Evolutionary conservation across 1,140 invertebrate genomes (phyloP), one percentile per base, ranked within the genome.

Genomic region (Pachyrhynchus sulphureomaculatus): DNA sequence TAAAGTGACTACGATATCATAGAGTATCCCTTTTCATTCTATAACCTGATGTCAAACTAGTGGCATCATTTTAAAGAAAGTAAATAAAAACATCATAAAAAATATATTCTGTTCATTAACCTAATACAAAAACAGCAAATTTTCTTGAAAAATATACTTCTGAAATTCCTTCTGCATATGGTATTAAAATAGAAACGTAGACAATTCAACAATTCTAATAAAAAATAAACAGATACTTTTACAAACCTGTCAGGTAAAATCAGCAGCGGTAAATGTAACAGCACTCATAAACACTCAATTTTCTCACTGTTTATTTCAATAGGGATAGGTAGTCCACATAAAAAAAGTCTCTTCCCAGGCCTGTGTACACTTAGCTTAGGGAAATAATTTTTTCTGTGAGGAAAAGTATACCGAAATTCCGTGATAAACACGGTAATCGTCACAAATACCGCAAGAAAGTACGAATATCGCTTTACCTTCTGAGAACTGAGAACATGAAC

Each of bases 231-330:
- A 44, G 21, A 44, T 44, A 44, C 41, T 44, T 29, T 49, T 49
- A 49, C 47, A 49, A 49, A 49, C 47, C 47, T 49, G 24, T 49
- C 21, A 34, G 47, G 47, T 49, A 49, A 49, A 49, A 49, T 49
- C 23, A 26, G 47, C 47, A 13, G 26, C 15, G 15, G 47, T 49
- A 49, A 34, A 49, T 49, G 24, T 49, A 24, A 32, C 24, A 49
- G 47, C 47, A 49, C 47, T 49, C 15, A 49, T 49, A 33, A 32
- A 49, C 47, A 49, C 32, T 29, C n/a, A 13, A 33, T 15, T 47
- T 26, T 49, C 6, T 29, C 24, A 49, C 47, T 34, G 47, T n/a
- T 44, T 44, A 12, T 44, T 44, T 44, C 17, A 18, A 21, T 18
- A 15, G 41, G 41, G 6, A 44, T 23, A 10, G 5, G 9, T 2